Evolutionary conservation across 2,888 invertebrate genomes (phyloP), one percentile per base, ranked within the genome.

Genomic region (Lordiphosa andalusiaca): DNA sequence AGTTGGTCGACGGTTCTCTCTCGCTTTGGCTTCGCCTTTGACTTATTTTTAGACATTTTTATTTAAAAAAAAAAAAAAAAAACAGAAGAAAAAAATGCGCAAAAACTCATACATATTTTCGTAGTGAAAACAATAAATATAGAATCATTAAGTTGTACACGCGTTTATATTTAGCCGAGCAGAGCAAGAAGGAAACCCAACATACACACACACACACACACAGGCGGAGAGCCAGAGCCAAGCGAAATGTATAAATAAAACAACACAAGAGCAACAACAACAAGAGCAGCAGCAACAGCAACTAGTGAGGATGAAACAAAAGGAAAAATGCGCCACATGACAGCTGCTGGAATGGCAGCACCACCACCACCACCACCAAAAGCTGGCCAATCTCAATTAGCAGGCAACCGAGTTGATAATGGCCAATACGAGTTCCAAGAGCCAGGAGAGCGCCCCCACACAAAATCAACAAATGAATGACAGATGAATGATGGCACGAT

Each of bases 51-150:
- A 74, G 73, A 52, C 36, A 53, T 70, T 74, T 77, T 76, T 74
- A 77, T 77, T 77, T 74, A 85, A 70, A 30, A 30, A 85, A 70
- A 71, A 66, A 85, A 70, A 30, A 30, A 85, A 70, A 71, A 66
- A 86, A 83, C 16, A 16, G 81, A 85, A 69, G 6, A 25, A 85
- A 70, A 71, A 66, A 86, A 83, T 84, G 86, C 86, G 85, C 85
- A 85, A 85, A 86, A 86, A 74, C 84, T 74, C 78, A 61, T 67
- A 86, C 84, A 85, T 86, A 84, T 84, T 76, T 77, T 83, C 69
- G 85, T 86, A 83, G 78, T 86, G 85, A 82, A 82, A 82, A 84
- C 81, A 84, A 84, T 84, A 84, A 84, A 84, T 86, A 86, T 84
- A 84, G 84, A 85, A 83, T 86, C 85, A 86, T 85, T 86, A 83